Conservation (phyloP, 2,888 invertebrate species). For the Mallateleia sp. region DNA sequence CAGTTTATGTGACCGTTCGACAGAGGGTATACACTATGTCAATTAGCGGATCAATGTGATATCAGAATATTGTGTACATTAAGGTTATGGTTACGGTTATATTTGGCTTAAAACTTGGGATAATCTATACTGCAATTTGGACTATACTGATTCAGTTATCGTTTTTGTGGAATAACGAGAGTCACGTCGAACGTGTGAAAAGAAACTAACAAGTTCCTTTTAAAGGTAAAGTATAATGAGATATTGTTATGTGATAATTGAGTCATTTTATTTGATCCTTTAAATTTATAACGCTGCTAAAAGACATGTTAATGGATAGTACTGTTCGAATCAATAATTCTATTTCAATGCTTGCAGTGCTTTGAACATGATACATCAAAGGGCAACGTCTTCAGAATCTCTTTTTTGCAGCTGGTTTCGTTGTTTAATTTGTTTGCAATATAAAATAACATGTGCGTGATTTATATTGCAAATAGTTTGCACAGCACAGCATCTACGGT, state of each 20-base stretch:
- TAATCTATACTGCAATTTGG: background rate
- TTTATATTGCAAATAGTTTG: too few species aligned
- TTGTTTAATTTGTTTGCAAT: too few species aligned
- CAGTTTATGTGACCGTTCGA: background rate
- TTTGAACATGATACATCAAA: conserved; percentile 10
- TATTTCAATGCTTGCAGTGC: background rate
- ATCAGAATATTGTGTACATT: conserved; percentile 24
- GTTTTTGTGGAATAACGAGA: background rate
- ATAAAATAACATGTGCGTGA: too few species aligned
- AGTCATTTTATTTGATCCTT: background rate
- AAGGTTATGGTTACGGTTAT: conserved; percentile 37
- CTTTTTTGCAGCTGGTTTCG: too few species aligned
- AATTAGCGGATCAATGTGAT: conserved; percentile 19
- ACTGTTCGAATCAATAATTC: conserved; percentile 18
- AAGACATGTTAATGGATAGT: conserved; percentile 9
- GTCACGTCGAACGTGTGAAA: background rate
- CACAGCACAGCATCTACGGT: too few species aligned
- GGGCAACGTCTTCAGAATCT: too few species aligned
- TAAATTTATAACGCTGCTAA: conserved; percentile 24
- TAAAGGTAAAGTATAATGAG: background rate
- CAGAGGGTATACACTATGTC: conserved; percentile 8
- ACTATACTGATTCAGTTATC: conserved; percentile 12
- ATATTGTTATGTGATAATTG: background rate
- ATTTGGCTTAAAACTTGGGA: conserved; percentile 31
- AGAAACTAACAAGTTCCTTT: too few species aligned